phyloP scores from a whole-genome alignment of 2,797 vertebrate genomes.

The Adrianichthys oophorus region DNA sequence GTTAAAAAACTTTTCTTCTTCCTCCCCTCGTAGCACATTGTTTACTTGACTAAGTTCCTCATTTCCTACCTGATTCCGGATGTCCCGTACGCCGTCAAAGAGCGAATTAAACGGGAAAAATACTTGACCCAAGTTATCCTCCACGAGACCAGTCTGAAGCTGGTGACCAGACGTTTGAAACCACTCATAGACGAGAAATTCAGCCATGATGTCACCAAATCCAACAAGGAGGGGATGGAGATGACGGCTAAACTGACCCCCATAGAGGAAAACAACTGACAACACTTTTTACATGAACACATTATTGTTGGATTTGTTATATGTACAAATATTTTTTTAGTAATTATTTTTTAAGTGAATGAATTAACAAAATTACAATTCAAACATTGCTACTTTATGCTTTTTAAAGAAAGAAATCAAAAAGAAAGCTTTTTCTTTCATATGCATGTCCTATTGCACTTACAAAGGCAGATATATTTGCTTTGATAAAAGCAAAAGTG shows the following conservation, averaged over 20 bases:
- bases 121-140: constrained; percentile 89
- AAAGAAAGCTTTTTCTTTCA: too few species aligned
- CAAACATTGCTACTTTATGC: too few species aligned
- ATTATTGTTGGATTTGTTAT: neutral
- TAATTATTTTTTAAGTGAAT: too few species aligned
- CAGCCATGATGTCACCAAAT: neutral
- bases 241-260: constrained; percentile 33
- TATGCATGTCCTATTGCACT: too few species aligned
- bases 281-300: neutral
- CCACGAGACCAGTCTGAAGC: constrained; percentile 84
- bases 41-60: constrained; percentile 91
- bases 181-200: constrained; percentile 45
- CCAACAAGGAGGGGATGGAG: constrained; percentile 28
- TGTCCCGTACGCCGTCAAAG: constrained; percentile 82
- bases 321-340: too few species aligned
- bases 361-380: too few species aligned
- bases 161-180: constrained; percentile 79
- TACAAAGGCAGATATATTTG: too few species aligned
- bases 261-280: neutral
- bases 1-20: neutral
- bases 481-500: too few species aligned
- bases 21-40: constrained; percentile 81
- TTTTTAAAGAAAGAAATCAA: too few species aligned
- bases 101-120: constrained; percentile 89
- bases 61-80: constrained; percentile 89